Base-by-base conservation (phyloP, 1,140 invertebrate species). In the Vanessa tameamea region DNA sequence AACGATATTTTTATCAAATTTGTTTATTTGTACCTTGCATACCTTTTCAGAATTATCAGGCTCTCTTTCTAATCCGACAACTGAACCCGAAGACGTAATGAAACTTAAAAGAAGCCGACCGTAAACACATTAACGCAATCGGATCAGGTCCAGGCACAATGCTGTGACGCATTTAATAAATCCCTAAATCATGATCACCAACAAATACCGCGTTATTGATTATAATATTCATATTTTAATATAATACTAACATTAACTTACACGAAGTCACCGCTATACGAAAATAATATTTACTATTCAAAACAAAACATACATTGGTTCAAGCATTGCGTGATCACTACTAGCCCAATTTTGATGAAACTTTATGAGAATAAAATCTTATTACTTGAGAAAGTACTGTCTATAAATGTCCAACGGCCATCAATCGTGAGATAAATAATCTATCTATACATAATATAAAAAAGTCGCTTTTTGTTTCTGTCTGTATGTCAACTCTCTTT, bases 91-190 rank as follows among this genome's bases (percentile, higher is more conserved):
- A 53, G 69, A 67, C 64, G 71, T 72, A 72, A 75, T 75, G 73
- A 75, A 71, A 75, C 64, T 72, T 75, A 73, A 88, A 88, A 86
- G 80, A 75, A 66, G 75, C 89, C 86, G 89, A 76, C 81, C 66
- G 73, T 85, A 82, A 85, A 85, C 83, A 80, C 80, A 89, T 89
- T 89, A 88, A 75, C 82, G 78, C 80, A 79, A 83, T 87, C 87
- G 75, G 84, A 85, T 91, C 83, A 86, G 69, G 65, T 69, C 73
- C 77, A 78, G 70, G 67, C 76, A 82, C 80, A 86, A 84, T 80
- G 82, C 78, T 76, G 76, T 78, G 78, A 78, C 84, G 67, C 78
- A 74, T 71, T 78, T 48, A 69, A 69, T 72, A 80, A 82, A 81
- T 77, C 80, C 78, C 74, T 72, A 73, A 78, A 72, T 74, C 78